These are phyloP conservation scores for Drosophila differens DNA, from an alignment of 2,888 invertebrate genomes.

Conservation along the genomic window DNA sequence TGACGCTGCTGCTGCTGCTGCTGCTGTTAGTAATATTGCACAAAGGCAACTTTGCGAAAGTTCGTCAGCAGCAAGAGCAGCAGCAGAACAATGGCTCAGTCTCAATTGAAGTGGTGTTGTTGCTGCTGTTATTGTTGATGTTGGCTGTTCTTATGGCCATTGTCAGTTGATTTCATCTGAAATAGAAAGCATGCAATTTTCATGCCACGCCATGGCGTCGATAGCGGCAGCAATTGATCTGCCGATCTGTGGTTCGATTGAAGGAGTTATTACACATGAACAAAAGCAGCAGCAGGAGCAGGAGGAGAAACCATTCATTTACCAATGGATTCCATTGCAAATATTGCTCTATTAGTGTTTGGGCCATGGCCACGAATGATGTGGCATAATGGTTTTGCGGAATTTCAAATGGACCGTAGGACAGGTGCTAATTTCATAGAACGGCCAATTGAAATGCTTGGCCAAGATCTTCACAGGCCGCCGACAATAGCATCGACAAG, in stretches of 20 bases:
- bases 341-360: conserved; percentile 80
- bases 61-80: conserved; percentile 67
- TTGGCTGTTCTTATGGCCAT: conserved; percentile 66
- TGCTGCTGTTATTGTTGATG: conserved; percentile 32
- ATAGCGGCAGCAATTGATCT: conserved; percentile 80
- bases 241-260: conserved; percentile 75
- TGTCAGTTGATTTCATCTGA: conserved; percentile 81
- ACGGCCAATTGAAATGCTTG: conserved; percentile 79
- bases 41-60: conserved; percentile 77
- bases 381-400: conserved; percentile 82
- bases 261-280: conserved; percentile 81
- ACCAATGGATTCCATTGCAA: conserved; percentile 48
- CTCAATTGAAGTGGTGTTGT: conserved; percentile 64
- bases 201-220: conserved; percentile 75
- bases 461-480: conserved; percentile 63
- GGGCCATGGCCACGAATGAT: conserved; percentile 62
- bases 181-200: conserved; percentile 82
- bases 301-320: conserved; percentile 45
- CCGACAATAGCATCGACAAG: conserved; percentile 65
- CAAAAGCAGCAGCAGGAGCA: conserved; percentile 40
- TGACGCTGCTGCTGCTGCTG: conserved; percentile 36
- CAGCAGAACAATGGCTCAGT: conserved; percentile 70
- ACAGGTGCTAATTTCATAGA: conserved; percentile 84
- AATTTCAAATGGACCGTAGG: conserved; percentile 82
- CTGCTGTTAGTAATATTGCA: conserved; percentile 77